These are phyloP conservation scores for Agapornis roseicollis DNA, from an alignment of 2,113 vertebrate species.

Conservation along the genomic window DNA sequence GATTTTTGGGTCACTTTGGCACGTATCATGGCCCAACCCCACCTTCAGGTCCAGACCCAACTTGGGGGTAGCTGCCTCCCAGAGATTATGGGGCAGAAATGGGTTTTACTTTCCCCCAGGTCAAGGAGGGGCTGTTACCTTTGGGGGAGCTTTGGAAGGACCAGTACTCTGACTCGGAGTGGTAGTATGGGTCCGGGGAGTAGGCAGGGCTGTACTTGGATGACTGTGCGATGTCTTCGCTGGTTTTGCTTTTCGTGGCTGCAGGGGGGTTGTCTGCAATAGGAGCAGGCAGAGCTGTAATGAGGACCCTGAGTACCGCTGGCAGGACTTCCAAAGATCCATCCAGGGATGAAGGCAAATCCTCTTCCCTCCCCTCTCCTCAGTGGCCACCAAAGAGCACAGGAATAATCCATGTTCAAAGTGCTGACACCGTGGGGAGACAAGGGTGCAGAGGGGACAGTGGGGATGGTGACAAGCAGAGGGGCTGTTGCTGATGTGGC, in stretches of 20 bases:
- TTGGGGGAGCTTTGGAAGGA: conserved; percentile 89
- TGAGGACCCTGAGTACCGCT: rapidly evolving
- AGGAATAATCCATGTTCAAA: not conserved
- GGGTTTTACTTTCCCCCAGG: not conserved
- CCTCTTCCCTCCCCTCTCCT: not conserved
- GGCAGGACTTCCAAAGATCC: not conserved
- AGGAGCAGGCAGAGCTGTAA: not conserved
- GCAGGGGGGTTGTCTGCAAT: conserved; percentile 78
- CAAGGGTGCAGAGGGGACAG: not conserved
- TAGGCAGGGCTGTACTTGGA: conserved; percentile 89
- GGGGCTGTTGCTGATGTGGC: not conserved
- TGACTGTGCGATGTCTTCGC: conserved; percentile 91
- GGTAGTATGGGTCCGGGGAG: conserved; percentile 89
- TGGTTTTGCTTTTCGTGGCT: conserved; percentile 96
- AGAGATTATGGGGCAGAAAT: not conserved
- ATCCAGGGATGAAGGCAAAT: rapidly evolving
- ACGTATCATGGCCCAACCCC: not conserved
- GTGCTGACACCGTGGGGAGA: not conserved
- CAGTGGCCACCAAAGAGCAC: rapidly evolving
- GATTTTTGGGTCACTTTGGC: not conserved
- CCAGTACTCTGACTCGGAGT: conserved; percentile 88
- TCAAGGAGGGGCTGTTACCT: conserved; percentile 67
- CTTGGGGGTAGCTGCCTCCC: rapidly evolving
- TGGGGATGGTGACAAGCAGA: not conserved
- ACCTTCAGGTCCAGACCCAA: not conserved